These are phyloP conservation scores for Dryobotodes eremita DNA, from an alignment of 2,888 invertebrate genomes.

Conservation along the genomic window DNA sequence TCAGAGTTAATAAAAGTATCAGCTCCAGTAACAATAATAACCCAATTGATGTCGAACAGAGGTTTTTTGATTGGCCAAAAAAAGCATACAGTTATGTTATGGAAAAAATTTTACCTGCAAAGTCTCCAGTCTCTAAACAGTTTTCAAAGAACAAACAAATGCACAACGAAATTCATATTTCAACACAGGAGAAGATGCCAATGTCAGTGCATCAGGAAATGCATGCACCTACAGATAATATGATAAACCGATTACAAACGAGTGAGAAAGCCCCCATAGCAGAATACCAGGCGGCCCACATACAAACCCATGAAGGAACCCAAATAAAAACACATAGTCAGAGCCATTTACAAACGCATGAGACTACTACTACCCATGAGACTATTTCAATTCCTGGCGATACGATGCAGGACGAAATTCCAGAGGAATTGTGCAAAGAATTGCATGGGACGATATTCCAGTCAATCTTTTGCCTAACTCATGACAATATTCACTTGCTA, in stretches of 20 bases:
- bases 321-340: not conserved
- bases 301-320: not conserved
- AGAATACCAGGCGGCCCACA: too few relatives aligned
- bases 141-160: not conserved
- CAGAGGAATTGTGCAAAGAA: conserved; percentile 9
- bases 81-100: not conserved
- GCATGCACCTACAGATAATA: not conserved
- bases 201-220: not conserved
- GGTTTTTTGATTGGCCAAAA: not conserved
- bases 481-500: not conserved
- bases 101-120: not conserved
- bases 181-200: too few relatives aligned
- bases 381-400: not conserved
- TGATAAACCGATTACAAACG: not conserved
- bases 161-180: not conserved
- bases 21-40: not conserved
- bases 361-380: not conserved
- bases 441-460: conserved; percentile 13
- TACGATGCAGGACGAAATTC: not conserved
- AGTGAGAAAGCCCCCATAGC: not conserved
- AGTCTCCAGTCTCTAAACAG: not conserved
- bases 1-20: not conserved
- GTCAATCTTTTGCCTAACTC: conserved; percentile 26
- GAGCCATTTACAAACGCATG: not conserved
- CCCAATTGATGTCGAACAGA: not conserved